Evolutionary conservation across 1,140 invertebrate species (phyloP), one percentile per base, ranked within the genome.

Genomic region (Coelopa frigida): DNA sequence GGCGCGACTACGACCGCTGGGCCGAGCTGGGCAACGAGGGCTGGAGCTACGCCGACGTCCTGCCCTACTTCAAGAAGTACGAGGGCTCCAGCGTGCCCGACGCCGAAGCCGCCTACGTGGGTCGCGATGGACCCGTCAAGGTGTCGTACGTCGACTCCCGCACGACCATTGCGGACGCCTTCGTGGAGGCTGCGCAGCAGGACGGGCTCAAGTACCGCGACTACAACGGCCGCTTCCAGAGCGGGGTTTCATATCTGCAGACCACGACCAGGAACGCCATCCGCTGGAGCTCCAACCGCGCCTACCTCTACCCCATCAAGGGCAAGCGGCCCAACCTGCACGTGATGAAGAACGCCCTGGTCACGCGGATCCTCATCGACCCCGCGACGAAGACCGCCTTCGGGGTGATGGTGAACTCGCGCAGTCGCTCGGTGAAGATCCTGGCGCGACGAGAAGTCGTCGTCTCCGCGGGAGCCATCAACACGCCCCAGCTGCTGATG

Each of bases 21-120:
- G 76, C 76, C 12, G 51, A 54, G 5, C 61, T 86, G 57, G 89
- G 89, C 0, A 90, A 89, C 48, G 52, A 68, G 1, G 85, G 81
- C 1, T 95, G 91, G 92, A 79, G 81, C 4, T 94, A 82, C 70
- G 69, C 83, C 2, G 79, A 87, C 4, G 76, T 90, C 0, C 56
- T 89, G 4, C 84, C 84, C 0, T 91, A 90, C 59, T 92, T 89
- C 63, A 80, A 79, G 49, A 90, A 88, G 65, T 69, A 81, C 4
- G 87, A 89, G 70, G 78, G 79, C 35, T 80, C 78, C 38, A 72
- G 64, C 5, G 76, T 84, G 20, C 72, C 74, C 0, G 62, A 74
- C 22, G 66, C 74, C 4, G 68, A 75, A 26, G 57, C 57, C 2
- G 58, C 69, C 3, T 74, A 76, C 44, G 81, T 82, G 44, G 74